phyloP scores from a whole-genome alignment of 2,888 invertebrate species.

The Diachrysia chrysitis region DNA sequence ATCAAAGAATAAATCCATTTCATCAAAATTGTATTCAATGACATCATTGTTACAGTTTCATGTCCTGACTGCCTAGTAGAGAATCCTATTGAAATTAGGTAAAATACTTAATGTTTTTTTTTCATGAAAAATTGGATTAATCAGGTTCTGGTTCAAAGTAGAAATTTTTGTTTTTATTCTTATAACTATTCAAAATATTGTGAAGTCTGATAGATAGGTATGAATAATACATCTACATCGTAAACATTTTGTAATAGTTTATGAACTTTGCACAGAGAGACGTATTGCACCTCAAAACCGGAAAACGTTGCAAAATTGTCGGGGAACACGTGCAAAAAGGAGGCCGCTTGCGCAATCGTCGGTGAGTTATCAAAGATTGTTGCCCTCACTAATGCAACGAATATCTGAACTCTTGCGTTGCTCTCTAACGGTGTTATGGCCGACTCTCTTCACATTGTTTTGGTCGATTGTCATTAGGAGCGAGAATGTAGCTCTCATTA shows the following conservation, averaged over 20 bases:
- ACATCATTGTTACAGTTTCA: conserved; percentile 13
- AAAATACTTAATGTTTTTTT: too few relatives aligned
- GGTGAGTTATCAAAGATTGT: conserved; percentile 81
- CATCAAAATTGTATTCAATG: conserved; percentile 36
- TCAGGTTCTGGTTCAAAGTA: neutral
- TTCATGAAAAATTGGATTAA: neutral
- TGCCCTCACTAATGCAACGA: conserved; percentile 78
- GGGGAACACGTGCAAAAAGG: conserved; percentile 82
- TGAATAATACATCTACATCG: conserved; percentile 1
- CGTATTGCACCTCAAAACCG: conserved; percentile 65
- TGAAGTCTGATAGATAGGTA: neutral
- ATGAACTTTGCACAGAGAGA: conserved; percentile 20
- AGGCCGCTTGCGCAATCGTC: conserved; percentile 81
- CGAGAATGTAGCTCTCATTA: conserved; percentile 56
- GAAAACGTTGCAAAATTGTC: conserved; percentile 77
- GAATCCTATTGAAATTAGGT: too few relatives aligned
- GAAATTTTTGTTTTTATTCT: neutral
- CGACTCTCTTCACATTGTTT: conserved; percentile 80
- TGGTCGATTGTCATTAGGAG: conserved; percentile 64
- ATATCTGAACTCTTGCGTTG: conserved; percentile 70
- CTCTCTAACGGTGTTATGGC: conserved; percentile 77
- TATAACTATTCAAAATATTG: neutral
- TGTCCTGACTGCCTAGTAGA: too few relatives aligned
- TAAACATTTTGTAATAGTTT: conserved; percentile 18
- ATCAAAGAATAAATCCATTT: too few relatives aligned